Evolutionary conservation across 1,140 invertebrate species (phyloP).

Genomic region (Hesperophylax magnus): DNA sequence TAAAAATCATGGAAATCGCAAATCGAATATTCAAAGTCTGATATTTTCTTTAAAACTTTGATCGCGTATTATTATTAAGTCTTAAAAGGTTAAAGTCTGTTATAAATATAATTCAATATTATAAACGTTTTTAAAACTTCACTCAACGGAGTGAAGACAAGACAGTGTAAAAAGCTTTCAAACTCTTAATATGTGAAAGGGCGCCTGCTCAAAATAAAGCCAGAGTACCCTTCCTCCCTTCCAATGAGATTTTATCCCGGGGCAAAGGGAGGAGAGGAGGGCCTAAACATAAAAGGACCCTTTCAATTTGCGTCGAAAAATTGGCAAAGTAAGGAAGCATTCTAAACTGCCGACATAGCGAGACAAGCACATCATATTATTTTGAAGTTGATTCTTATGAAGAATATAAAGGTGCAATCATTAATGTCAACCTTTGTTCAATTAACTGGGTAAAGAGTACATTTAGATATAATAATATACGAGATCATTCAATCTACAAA

Average conservation of each 20-base stretch:
- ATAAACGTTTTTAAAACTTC: slow-evolving; percentile 26
- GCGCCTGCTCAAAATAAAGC: slow-evolving; percentile 27
- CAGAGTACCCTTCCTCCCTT: slow-evolving; percentile 33
- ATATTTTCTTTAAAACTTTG: not conserved
- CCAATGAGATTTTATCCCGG: slow-evolving; percentile 53
- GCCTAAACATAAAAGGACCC: slow-evolving; percentile 57
- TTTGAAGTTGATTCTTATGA: not conserved
- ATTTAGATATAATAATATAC: too few relatives aligned
- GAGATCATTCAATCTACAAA: too few relatives aligned
- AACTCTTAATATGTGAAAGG: slow-evolving; percentile 41
- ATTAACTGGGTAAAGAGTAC: too few relatives aligned
- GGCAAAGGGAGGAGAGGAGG: slow-evolving; percentile 43
- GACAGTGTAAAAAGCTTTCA: slow-evolving; percentile 40
- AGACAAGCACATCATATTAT: slow-evolving; percentile 10
- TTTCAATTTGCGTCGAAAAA: slow-evolving; percentile 58
- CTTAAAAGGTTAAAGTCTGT: slow-evolving; percentile 5
- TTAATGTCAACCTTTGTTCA: not conserved
- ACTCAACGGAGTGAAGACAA: slow-evolving; percentile 3
- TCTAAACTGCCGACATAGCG: slow-evolving; percentile 22
- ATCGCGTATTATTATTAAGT: not conserved
- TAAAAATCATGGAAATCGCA: too few relatives aligned
- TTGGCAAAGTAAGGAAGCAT: slow-evolving; percentile 45
- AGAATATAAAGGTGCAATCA: not conserved
- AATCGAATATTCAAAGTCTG: too few relatives aligned
- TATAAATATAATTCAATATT: not conserved